Conservation (phyloP, 2,888 invertebrate species). For the Laspeyria flexula region DNA sequence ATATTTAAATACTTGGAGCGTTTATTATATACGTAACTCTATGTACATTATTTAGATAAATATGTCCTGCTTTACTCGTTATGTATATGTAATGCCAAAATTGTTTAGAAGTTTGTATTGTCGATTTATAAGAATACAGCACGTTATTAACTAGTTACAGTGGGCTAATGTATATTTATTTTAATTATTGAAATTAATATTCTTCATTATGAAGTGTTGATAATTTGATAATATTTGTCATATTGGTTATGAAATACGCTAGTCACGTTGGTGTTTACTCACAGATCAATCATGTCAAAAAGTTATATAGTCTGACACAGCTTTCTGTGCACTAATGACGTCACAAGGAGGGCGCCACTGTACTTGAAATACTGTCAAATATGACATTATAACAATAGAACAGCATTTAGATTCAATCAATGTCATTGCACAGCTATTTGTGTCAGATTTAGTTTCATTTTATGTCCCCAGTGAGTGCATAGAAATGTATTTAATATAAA, state of each 20-base stretch:
- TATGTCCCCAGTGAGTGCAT: too few relatives aligned
- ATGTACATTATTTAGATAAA: constrained; percentile 41
- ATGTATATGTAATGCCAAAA: constrained; percentile 39
- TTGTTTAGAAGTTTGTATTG: constrained; percentile 32
- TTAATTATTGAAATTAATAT: constrained; percentile 1
- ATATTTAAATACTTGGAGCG: constrained; percentile 21
- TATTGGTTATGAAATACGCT: not conserved
- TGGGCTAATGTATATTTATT: constrained; percentile 7
- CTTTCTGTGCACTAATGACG: too few relatives aligned
- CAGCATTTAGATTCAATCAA: too few relatives aligned
- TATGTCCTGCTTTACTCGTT: constrained; percentile 39
- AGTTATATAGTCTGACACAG: too few relatives aligned
- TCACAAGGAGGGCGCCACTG: too few relatives aligned
- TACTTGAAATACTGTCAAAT: too few relatives aligned
- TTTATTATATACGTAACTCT: constrained; percentile 43
- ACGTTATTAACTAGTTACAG: constrained; percentile 20
- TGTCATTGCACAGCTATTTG: too few relatives aligned
- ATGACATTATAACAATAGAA: too few relatives aligned
- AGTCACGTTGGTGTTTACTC: too few relatives aligned
- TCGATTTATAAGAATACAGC: constrained; percentile 26
- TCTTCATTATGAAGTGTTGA: constrained; percentile 5
- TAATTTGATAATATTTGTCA: constrained; percentile 26
- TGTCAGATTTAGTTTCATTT: too few relatives aligned
- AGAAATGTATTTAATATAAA: too few relatives aligned
- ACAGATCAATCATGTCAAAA: too few relatives aligned